Conservation (phyloP, 1,140 invertebrate genomes). For the Nilaparvata lugens region DNA sequence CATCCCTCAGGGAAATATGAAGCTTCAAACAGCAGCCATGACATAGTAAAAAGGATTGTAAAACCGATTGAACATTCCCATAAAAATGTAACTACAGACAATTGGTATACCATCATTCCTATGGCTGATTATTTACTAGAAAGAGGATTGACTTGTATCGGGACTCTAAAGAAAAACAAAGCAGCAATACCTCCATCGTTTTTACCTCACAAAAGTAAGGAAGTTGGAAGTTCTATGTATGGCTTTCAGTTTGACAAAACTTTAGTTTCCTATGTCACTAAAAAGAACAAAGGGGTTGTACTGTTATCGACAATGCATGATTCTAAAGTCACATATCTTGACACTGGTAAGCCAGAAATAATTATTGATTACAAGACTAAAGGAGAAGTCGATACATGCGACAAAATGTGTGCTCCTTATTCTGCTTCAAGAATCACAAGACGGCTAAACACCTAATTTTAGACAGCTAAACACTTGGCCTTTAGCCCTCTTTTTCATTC, state of each 20-base stretch:
- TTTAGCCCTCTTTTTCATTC: constrained; percentile 25
- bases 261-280: constrained; percentile 18
- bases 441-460: no score
- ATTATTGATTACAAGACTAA: constrained; percentile 31
- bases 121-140: constrained; percentile 30
- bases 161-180: constrained; percentile 38
- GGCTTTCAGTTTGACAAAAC: constrained; percentile 14
- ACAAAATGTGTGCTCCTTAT: constrained; percentile 28
- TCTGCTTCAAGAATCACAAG: constrained; percentile 19
- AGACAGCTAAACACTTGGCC: no score
- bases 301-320: constrained; percentile 31
- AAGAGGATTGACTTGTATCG: constrained; percentile 32
- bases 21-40: constrained; percentile 25
- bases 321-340: constrained; percentile 16
- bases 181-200: constrained; percentile 31
- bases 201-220: constrained; percentile 2
- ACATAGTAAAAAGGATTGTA: constrained; percentile 25
- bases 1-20: constrained; percentile 30
- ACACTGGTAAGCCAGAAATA: constrained; percentile 26
- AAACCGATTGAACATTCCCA: constrained; percentile 25
- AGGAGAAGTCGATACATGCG: constrained; percentile 28
- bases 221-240: constrained; percentile 1
- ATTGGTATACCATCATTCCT: constrained; percentile 35
- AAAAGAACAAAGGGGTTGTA: constrained; percentile 27
- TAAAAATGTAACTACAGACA: constrained; percentile 33